phyloP scores from a whole-genome alignment of 1,140 invertebrate species.

The Solen grandis region DNA sequence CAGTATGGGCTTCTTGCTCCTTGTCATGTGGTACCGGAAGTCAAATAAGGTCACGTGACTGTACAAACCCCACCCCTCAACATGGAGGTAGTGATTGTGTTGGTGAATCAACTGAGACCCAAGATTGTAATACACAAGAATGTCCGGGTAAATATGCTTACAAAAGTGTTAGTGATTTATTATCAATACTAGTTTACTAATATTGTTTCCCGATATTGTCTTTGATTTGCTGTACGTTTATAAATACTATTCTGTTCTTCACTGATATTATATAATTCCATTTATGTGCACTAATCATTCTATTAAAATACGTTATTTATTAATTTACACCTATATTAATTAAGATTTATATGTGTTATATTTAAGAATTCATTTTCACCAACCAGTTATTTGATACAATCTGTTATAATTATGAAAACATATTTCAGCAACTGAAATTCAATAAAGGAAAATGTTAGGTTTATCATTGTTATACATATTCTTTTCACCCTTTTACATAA shows the following conservation, averaged over 20 bases:
- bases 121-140: slow-evolving; percentile 39
- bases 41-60: slow-evolving; percentile 24
- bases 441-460: background rate
- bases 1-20: slow-evolving; percentile 11
- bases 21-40: slow-evolving; percentile 37
- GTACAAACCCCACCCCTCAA: slow-evolving; percentile 52
- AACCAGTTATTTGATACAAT: too few relatives aligned
- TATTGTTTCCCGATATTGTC: too few relatives aligned
- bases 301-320: background rate
- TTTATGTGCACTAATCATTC: too few relatives aligned
- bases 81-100: slow-evolving; percentile 45
- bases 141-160: too few relatives aligned
- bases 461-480: too few relatives aligned
- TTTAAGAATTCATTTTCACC: too few relatives aligned
- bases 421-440: background rate
- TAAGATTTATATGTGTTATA: background rate
- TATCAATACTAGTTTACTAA: too few relatives aligned
- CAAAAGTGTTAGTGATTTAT: too few relatives aligned
- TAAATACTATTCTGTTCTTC: too few relatives aligned
- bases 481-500: too few relatives aligned
- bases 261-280: too few relatives aligned
- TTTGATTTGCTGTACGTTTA: too few relatives aligned
- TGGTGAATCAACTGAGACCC: slow-evolving; percentile 30
- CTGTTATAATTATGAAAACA: background rate
- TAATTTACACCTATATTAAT: background rate